Percentiles rank a stretch among this genome's conserved stretches.
phyloP scores from a whole-genome alignment of 2,113 vertebrate species.

The Pteruthius melanotis region DNA sequence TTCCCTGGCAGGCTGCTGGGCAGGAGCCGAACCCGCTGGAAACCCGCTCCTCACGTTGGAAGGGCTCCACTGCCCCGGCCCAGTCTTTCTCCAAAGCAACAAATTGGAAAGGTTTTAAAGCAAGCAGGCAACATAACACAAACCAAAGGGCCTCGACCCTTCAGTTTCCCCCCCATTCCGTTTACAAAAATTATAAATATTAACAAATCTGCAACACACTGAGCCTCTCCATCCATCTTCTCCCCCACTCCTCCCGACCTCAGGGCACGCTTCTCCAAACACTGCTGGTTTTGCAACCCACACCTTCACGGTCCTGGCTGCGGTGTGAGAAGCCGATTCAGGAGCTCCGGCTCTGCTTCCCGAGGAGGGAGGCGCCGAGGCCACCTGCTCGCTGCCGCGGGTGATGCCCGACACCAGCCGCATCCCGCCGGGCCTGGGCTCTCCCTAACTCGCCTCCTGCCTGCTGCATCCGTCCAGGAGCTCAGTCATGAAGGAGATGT shows the following conservation, averaged over 20 bases:
- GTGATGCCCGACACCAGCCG: not conserved
- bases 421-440: not conserved
- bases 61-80: not conserved
- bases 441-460: slow-evolving; percentile 14
- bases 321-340: not conserved
- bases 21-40: not conserved
- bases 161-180: accelerated
- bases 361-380: not conserved
- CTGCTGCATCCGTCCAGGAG: slow-evolving; percentile 75
- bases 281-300: not conserved
- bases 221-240: not conserved
- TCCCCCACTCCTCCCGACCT: accelerated
- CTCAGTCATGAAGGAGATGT: slow-evolving; percentile 97
- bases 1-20: not conserved
- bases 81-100: not conserved
- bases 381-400: not conserved
- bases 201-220: not conserved
- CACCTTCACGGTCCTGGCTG: not conserved
- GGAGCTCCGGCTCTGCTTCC: not conserved
- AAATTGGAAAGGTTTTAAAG: not conserved
- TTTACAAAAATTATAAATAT: not conserved
- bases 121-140: not conserved
- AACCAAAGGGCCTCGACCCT: not conserved
- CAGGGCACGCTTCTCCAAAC: not conserved
- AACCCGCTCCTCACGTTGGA: not conserved